Percentiles rank a stretch among this genome's conserved stretches.
These are phyloP conservation scores for Caretta caretta DNA, from an alignment of 2,113 vertebrate species.

Conservation along the genomic window DNA sequence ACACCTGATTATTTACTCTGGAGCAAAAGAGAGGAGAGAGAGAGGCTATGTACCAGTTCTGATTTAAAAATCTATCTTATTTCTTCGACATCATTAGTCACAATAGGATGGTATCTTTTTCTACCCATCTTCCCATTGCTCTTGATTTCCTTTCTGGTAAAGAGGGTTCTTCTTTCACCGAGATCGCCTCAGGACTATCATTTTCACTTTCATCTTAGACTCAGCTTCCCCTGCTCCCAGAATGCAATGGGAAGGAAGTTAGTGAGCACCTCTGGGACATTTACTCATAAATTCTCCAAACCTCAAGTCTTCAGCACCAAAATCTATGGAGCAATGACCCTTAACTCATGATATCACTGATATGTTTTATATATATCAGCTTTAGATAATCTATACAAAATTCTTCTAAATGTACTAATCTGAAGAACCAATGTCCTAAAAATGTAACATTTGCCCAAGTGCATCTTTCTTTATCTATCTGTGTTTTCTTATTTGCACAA, in stretches of 20 bases:
- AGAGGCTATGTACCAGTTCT: neutral
- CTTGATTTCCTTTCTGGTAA: neutral
- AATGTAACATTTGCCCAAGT: conserved; percentile 37
- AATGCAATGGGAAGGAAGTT: neutral
- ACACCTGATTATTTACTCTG: neutral
- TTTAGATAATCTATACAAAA: neutral
- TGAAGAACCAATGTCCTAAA: conserved; percentile 40
- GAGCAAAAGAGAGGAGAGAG: neutral
- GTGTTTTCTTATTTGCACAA: conserved; percentile 53
- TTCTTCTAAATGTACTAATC: conserved; percentile 2
- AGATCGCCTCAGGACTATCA: neutral
- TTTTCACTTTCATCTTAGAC: fast-evolving
- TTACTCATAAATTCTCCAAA: neutral
- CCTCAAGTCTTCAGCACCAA: neutral
- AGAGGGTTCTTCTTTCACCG: neutral
- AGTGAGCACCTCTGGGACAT: neutral
- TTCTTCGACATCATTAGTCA: neutral
- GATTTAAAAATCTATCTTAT: neutral
- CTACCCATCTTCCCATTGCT: neutral
- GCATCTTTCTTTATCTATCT: conserved; percentile 46
- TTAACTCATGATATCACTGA: neutral
- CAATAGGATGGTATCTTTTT: neutral
- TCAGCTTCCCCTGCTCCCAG: fast-evolving
- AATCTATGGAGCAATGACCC: neutral
- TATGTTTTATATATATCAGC: too few species aligned